Conservation (phyloP, 2,888 invertebrate genomes). For the Cephonodes hylas region DNA sequence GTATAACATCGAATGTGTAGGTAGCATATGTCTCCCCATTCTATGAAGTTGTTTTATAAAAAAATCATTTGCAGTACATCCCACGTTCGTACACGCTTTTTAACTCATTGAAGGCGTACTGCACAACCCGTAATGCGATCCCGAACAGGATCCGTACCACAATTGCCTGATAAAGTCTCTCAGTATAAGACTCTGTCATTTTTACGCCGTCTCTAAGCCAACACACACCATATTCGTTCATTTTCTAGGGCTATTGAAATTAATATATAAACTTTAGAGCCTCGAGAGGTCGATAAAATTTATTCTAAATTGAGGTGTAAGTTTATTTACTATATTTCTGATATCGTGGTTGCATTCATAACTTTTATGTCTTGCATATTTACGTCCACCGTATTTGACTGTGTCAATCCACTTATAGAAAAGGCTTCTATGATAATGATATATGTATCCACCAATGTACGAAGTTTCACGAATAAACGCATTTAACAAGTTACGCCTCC, state of each 20-base stretch:
- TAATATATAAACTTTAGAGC: neutral
- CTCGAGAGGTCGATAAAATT: neutral
- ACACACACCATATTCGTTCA: neutral
- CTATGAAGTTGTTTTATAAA: neutral
- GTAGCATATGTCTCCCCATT: neutral
- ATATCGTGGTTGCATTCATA: neutral
- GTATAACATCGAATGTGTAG: neutral
- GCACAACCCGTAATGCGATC: neutral
- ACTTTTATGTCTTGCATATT: neutral
- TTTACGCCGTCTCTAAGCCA: neutral
- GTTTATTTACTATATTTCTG: neutral
- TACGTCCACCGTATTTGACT: neutral
- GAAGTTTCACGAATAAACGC: no score
- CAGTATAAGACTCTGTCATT: neutral
- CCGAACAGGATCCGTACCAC: neutral
- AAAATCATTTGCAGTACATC: neutral
- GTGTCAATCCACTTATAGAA: no score
- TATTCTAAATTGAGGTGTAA: neutral
- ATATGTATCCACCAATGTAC: no score
- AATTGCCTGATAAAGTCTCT: neutral
- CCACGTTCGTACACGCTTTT: neutral
- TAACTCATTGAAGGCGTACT: neutral
- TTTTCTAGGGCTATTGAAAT: neutral
- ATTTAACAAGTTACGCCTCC: no score
- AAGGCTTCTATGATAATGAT: no score